These are phyloP conservation scores for Leptoteleia sp. DNA, from an alignment of 1,140 invertebrate species.

Conservation along the genomic window DNA sequence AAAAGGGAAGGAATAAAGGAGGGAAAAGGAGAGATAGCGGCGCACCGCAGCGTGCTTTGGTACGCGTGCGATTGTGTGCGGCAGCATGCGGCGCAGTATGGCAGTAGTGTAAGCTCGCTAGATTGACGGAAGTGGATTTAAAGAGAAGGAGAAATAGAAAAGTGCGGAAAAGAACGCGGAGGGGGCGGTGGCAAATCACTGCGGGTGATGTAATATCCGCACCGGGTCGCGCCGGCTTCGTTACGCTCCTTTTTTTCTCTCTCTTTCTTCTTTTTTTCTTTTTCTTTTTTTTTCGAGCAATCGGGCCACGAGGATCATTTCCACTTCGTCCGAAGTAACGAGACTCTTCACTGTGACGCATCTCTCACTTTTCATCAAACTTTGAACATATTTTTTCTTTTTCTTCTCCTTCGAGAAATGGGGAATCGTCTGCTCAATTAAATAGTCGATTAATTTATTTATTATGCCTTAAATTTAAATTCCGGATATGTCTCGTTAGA, in stretches of 20 bases:
- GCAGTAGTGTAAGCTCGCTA: slow-evolving; percentile 73
- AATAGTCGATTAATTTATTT: too few species aligned
- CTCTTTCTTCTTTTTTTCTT: too few species aligned
- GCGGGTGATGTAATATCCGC: slow-evolving; percentile 73
- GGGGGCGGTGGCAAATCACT: slow-evolving; percentile 56
- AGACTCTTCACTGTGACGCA: neutral
- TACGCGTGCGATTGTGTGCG: slow-evolving; percentile 32
- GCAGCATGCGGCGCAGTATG: slow-evolving; percentile 69
- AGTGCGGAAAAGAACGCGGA: slow-evolving; percentile 49
- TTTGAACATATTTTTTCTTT: neutral
- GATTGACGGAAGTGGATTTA: slow-evolving; percentile 71
- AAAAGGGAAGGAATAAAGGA: slow-evolving; percentile 45
- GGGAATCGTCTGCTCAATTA: too few species aligned
- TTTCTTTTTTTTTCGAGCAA: slow-evolving; percentile 61
- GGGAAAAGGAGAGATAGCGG: slow-evolving; percentile 48
- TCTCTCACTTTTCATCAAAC: neutral
- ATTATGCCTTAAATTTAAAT: too few species aligned
- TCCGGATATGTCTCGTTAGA: too few species aligned
- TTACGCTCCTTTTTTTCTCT: slow-evolving; percentile 71
- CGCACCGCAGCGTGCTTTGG: slow-evolving; percentile 27
- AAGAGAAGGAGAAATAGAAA: slow-evolving; percentile 61
- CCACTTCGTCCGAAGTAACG: slow-evolving; percentile 38
- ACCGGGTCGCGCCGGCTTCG: slow-evolving; percentile 49
- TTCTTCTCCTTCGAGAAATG: too few species aligned
- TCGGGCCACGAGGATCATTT: slow-evolving; percentile 39